Evolutionary conservation across 2,888 invertebrate species (phyloP).

Genomic region (Noctuana brunneofusca): DNA sequence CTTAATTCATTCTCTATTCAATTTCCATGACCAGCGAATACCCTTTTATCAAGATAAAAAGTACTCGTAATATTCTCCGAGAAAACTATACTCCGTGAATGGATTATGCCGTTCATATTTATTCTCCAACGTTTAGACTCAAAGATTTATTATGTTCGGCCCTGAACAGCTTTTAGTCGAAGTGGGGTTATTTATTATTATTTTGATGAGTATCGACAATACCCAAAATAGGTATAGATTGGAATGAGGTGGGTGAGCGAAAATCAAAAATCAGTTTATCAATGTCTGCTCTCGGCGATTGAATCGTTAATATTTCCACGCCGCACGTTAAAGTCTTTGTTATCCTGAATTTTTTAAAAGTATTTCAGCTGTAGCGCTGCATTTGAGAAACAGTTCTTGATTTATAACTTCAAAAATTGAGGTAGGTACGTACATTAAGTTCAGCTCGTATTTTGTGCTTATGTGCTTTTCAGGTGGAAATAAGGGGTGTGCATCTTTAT

Average conservation of each 20-base stretch:
- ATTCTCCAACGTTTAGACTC: conserved; percentile 18
- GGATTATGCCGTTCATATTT: conserved; percentile 33
- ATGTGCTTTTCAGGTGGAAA: no score
- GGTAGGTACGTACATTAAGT: no score
- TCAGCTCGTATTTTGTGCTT: no score
- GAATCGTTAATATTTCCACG: conserved; percentile 28
- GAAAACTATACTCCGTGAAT: conserved; percentile 23
- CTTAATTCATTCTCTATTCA: neutral
- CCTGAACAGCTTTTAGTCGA: conserved; percentile 29
- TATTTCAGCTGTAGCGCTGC: neutral
- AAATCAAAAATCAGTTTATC: conserved; percentile 35
- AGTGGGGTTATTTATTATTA: conserved; percentile 36
- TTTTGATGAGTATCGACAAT: conserved; percentile 38
- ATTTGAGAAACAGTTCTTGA: neutral
- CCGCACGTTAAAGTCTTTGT: neutral
- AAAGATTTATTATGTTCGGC: conserved; percentile 35
- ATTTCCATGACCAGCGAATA: conserved; percentile 1
- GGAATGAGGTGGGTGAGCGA: conserved; percentile 30
- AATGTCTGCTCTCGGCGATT: conserved; percentile 23
- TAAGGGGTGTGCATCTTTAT: no score
- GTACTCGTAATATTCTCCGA: conserved; percentile 5
- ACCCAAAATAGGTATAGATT: conserved; percentile 20
- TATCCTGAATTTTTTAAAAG: conserved; percentile 14
- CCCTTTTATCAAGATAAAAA: neutral
- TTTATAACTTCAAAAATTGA: neutral